Conservation (phyloP, 2,797 vertebrate genomes). For the Eulemur rubriventer region DNA sequence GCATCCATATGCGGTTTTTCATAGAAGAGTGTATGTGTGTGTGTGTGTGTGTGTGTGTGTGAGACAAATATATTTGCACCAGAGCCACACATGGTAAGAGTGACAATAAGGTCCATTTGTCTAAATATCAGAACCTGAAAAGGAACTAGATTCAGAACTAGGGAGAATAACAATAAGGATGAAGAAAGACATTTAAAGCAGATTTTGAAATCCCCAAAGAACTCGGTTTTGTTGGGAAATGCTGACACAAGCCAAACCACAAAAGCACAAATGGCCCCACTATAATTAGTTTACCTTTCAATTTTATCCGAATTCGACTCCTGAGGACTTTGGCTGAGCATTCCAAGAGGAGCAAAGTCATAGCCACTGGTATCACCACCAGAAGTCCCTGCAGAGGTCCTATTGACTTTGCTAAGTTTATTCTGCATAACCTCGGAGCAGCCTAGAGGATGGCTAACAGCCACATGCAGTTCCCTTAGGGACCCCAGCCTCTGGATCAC, state of each 20-base stretch:
- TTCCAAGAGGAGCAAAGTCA: conserved; percentile 74
- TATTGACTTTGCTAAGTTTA: conserved; percentile 77
- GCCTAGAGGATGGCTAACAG: conserved; percentile 42
- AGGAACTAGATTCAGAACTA: conserved; percentile 13
- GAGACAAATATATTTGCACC: not conserved
- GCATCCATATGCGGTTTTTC: not conserved
- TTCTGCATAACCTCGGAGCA: conserved; percentile 37
- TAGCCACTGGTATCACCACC: conserved; percentile 62
- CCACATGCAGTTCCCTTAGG: conserved; percentile 48
- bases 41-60: not conserved
- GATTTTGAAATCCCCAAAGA: conserved; percentile 59
- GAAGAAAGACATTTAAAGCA: conserved; percentile 55
- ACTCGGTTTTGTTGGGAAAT: conserved; percentile 64
- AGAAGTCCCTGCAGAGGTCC: conserved; percentile 69
- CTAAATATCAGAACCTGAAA: conserved; percentile 40
- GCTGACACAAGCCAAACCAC: conserved; percentile 65
- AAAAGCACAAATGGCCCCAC: conserved; percentile 53
- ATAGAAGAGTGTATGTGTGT: too few species aligned
- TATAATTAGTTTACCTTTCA: conserved; percentile 82
- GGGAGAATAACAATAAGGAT: conserved; percentile 46
- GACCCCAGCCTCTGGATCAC: not conserved
- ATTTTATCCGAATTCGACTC: conserved; percentile 77
- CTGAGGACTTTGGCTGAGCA: conserved; percentile 66
- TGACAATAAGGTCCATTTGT: not conserved
- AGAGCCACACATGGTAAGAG: not conserved